A percentile compares a stretch with the other conserved stretches of the same genome.
These are phyloP conservation scores for Cremastobaeus sp. DNA, from an alignment of 2,888 invertebrate genomes.

Conservation along the genomic window DNA sequence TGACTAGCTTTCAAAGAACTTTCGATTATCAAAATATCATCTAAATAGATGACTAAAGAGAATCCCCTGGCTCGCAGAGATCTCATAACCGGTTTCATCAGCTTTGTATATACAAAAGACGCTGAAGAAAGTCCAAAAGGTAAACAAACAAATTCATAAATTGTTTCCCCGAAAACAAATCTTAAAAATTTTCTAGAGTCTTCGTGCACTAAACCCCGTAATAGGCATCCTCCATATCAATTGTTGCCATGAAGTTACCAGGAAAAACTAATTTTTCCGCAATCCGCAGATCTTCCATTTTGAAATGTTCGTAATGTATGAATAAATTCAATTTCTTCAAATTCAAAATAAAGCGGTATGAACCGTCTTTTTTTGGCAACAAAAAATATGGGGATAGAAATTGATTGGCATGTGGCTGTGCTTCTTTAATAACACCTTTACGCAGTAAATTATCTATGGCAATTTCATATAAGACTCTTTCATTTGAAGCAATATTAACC, in stretches of 20 bases:
- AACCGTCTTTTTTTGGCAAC: slow-evolving; percentile 31
- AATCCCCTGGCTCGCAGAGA: not conserved
- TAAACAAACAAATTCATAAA: not conserved
- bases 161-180: not conserved
- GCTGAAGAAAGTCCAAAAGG: not conserved
- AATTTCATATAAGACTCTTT: not conserved
- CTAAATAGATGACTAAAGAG: not conserved
- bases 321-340: slow-evolving; percentile 52
- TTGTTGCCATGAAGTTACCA: slow-evolving; percentile 10
- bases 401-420: slow-evolving; percentile 13
- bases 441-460: not conserved
- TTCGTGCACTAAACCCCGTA: too few relatives aligned
- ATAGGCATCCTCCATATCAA: too few relatives aligned
- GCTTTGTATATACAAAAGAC: not conserved
- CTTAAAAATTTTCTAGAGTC: not conserved
- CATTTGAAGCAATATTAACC: not conserved
- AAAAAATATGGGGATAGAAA: slow-evolving; percentile 37
- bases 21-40: not conserved
- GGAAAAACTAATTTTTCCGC: slow-evolving; percentile 37
- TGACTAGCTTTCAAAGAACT: not conserved
- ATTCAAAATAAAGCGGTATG: slow-evolving; percentile 54
- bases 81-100: not conserved
- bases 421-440: slow-evolving; percentile 18
- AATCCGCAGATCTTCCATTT: slow-evolving; percentile 60
- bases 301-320: slow-evolving; percentile 49